A percentile compares a stretch with the other conserved stretches of the same genome.
Conservation (phyloP, 2,888 invertebrate species). For the Drosophila subsilvestris region DNA sequence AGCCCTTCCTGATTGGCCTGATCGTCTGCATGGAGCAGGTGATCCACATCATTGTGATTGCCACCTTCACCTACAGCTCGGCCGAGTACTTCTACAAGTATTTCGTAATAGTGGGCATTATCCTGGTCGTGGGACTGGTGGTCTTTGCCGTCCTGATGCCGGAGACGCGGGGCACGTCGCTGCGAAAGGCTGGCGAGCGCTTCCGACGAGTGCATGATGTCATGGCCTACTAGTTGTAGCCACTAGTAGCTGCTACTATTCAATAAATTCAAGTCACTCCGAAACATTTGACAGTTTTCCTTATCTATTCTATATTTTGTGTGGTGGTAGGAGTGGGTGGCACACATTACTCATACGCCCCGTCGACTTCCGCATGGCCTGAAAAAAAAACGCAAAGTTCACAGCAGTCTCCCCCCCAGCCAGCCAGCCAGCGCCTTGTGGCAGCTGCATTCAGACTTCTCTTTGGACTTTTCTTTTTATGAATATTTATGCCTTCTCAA, state of each 20-base stretch:
- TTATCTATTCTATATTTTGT: neutral
- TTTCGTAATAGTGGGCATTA: conserved; percentile 58
- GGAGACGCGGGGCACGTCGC: conserved; percentile 59
- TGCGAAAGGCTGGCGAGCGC: conserved; percentile 59
- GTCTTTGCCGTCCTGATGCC: conserved; percentile 56
- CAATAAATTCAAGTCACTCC: conserved; percentile 19
- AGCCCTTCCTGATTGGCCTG: conserved; percentile 65
- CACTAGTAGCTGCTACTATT: neutral
- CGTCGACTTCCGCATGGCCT: conserved; percentile 28
- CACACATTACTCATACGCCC: neutral
- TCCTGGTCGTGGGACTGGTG: conserved; percentile 50
- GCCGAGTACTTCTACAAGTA: conserved; percentile 38
- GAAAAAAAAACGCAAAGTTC: neutral
- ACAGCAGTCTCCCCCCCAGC: neutral
- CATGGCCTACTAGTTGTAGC: conserved; percentile 45
- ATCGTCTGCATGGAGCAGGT: conserved; percentile 70
- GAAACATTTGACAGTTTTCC: neutral
- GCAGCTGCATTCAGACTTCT: conserved; percentile 49
- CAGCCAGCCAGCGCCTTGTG: neutral
- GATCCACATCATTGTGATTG: conserved; percentile 65
- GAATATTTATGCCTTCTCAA: conserved; percentile 60
- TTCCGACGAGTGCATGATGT: conserved; percentile 53
- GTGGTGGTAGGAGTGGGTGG: neutral
- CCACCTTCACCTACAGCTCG: conserved; percentile 2
- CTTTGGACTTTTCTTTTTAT: conserved; percentile 45